phyloP scores from a whole-genome alignment of 2,113 vertebrate genomes.

The Rhagologus leucostigma region DNA sequence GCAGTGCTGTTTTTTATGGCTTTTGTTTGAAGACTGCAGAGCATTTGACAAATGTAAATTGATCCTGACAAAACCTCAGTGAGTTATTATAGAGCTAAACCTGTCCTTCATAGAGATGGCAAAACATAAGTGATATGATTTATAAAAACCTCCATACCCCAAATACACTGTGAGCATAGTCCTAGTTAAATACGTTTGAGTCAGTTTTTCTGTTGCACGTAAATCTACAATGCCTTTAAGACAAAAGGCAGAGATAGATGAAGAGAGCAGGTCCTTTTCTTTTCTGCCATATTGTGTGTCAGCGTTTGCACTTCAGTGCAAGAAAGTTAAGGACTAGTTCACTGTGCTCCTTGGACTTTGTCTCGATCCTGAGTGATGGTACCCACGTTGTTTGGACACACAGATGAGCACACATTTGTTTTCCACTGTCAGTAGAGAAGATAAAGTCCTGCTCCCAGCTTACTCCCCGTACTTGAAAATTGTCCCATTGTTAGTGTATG shows the following conservation, averaged over 20 bases:
- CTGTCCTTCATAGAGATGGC: background rate
- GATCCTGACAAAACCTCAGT: constrained; percentile 27
- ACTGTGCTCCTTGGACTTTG: background rate
- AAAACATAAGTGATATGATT: background rate
- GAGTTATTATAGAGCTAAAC: constrained; percentile 13
- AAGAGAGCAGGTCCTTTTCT: background rate
- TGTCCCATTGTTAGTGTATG: background rate
- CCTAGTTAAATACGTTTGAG: background rate
- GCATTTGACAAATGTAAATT: constrained; percentile 34
- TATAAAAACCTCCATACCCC: background rate
- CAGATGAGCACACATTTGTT: background rate
- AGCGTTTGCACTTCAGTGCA: background rate
- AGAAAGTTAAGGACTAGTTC: background rate
- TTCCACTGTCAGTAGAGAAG: fast-evolving
- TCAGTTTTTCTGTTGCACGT: background rate
- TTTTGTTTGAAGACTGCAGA: constrained; percentile 27
- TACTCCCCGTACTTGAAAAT: background rate
- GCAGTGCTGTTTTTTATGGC: background rate
- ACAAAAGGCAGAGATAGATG: background rate
- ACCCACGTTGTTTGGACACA: background rate
- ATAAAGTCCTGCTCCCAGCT: background rate
- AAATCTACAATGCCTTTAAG: background rate
- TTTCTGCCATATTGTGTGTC: background rate
- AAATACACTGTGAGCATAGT: background rate
- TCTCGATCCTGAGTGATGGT: background rate